Percentiles rank a stretch among this genome's conserved stretches.
Conservation (phyloP, 1,140 invertebrate genomes). For the Trichonephila clavata region DNA sequence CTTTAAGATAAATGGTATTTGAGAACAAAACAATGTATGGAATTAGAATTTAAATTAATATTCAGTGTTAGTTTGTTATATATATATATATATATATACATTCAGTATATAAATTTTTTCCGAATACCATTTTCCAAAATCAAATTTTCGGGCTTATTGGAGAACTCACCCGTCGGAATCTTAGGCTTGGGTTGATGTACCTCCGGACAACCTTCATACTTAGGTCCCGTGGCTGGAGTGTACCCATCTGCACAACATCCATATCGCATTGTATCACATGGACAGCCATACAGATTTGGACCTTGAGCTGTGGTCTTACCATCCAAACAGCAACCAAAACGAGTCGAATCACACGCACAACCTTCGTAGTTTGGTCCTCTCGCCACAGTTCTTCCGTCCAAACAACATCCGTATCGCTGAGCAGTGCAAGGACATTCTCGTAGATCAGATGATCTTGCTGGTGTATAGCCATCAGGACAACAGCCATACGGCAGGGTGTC, state of each 20-base stretch:
- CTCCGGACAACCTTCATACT: conserved; percentile 89
- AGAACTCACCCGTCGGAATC: conserved; percentile 51
- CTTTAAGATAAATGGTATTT: no score
- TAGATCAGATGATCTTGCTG: conserved; percentile 78
- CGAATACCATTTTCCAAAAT: no score
- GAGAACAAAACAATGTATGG: no score
- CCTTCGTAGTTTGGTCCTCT: conserved; percentile 85
- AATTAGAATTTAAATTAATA: no score
- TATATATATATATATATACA: no score
- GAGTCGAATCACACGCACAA: conserved; percentile 85
- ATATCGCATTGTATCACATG: conserved; percentile 81
- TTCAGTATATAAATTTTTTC: no score
- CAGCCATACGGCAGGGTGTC: conserved; percentile 85
- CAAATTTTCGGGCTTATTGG: background rate
- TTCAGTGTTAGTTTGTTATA: no score
- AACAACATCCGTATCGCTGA: conserved; percentile 86
- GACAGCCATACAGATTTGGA: conserved; percentile 79
- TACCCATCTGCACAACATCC: conserved; percentile 93
- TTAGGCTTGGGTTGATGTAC: conserved; percentile 82
- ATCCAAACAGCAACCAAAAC: conserved; percentile 90
- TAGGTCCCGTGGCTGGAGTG: conserved; percentile 85
- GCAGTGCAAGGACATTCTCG: conserved; percentile 69
- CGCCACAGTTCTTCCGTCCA: conserved; percentile 92
- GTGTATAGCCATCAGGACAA: conserved; percentile 87
- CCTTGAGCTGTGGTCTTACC: conserved; percentile 88